Evolutionary conservation across 2,888 invertebrate genomes (phyloP).

Genomic region (Mechanitis messenoides): DNA sequence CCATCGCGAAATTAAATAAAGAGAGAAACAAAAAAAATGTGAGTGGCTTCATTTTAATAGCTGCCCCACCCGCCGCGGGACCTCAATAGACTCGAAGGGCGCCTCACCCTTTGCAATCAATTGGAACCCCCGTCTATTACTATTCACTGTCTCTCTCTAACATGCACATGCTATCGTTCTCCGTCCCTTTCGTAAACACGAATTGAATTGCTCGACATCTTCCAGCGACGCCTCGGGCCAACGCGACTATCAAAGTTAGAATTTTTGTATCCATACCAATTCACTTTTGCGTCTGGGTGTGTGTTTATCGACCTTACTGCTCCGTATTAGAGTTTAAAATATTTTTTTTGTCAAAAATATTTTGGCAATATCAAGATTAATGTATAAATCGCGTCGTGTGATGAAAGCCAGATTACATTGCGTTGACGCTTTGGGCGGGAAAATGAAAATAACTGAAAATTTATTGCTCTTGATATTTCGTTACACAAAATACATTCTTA

Average conservation of each 20-base stretch:
- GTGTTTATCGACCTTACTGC: background rate
- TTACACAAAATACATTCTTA: too few relatives aligned
- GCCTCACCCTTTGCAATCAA: conserved; percentile 69
- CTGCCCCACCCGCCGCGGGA: conserved; percentile 60
- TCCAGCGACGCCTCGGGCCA: conserved; percentile 55
- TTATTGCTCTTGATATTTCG: conserved; percentile 27
- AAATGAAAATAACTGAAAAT: conserved; percentile 45
- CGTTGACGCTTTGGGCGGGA: conserved; percentile 61
- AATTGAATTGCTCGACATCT: conserved; percentile 45
- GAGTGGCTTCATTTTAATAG: conserved; percentile 48
- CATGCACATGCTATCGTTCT: conserved; percentile 19
- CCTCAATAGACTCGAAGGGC: conserved; percentile 61
- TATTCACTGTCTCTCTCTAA: conserved; percentile 42
- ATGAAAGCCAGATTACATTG: conserved; percentile 61
- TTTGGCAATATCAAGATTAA: conserved; percentile 50
- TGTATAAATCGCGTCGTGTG: conserved; percentile 53
- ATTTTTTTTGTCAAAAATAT: conserved; percentile 16
- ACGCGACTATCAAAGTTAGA: conserved; percentile 56
- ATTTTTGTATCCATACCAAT: conserved; percentile 43
- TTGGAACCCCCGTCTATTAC: conserved; percentile 63
- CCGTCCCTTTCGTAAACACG: conserved; percentile 51
- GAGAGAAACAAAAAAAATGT: conserved; percentile 67
- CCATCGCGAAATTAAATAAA: conserved; percentile 73
- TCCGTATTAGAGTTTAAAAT: conserved; percentile 34
- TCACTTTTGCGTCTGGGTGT: conserved; percentile 13